Conservation (phyloP, 2,888 invertebrate species). For the Metallyticus violacea region DNA sequence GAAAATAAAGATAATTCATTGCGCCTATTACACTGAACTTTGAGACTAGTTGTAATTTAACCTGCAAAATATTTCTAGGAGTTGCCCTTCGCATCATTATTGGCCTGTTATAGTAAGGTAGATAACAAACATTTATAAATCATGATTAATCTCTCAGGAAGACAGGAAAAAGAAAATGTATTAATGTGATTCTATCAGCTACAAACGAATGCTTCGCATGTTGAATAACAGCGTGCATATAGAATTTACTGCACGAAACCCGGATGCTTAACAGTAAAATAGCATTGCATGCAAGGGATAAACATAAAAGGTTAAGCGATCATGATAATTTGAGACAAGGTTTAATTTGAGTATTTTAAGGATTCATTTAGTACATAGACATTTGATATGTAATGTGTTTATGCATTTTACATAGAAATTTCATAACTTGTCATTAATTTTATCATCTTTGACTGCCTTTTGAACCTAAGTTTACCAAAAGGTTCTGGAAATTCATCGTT, state of each 20-base stretch:
- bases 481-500: no score
- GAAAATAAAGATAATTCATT: no score
- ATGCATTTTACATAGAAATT: no score
- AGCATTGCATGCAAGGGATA: not conserved
- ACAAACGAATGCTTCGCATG: not conserved
- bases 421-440: no score
- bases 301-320: not conserved
- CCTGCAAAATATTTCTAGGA: not conserved
- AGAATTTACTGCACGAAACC: not conserved
- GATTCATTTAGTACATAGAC: no score
- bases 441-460: no score
- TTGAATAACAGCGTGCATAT: not conserved
- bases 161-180: not conserved
- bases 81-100: not conserved
- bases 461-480: no score
- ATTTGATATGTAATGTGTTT: no score
- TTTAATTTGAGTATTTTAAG: no score
- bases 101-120: not conserved
- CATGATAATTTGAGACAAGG: not conserved
- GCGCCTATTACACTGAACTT: no score
- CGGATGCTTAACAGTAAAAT: not conserved
- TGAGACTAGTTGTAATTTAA: no score
- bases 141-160: not conserved
- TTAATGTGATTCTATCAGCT: not conserved
- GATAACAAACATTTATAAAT: not conserved